Evolutionary conservation across 2,113 vertebrate species (phyloP), one percentile per base, ranked within the genome.

Genomic region (Sorex araneus): DNA sequence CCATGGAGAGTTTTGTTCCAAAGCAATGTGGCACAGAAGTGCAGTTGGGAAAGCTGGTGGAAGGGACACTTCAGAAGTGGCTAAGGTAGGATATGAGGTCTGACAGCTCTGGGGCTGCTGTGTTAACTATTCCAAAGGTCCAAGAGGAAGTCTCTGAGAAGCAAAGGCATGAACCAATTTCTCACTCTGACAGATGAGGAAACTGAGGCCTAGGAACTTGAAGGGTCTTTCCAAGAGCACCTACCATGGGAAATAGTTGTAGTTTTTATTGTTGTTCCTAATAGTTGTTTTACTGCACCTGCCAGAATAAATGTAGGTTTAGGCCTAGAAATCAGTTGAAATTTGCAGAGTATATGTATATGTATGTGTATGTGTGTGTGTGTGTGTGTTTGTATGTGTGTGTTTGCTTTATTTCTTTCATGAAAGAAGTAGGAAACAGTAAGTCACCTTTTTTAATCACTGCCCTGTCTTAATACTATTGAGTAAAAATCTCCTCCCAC

Each of bases 261-360:
- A 60, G 80, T 73, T 95, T 89, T 84, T 30, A 19, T 15, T 64
- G 74, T 90, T 84, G 82, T 84, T 70, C 21, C 69, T 69, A 66
- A 43, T 74, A 74, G 43, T 60, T 18, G 28, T 45, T 25, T 87
- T 73, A 47, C 60, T 54, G n/a, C 70, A 85, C 82, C 25, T 74
- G 57, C 13, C 70, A 74, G 78, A 63, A 67, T 78, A 84, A 84
- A 63, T 74, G 27, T 50, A n/a, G 36, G 13, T 11, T 75, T 82
- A 78, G 93, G 7, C 63, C 11, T 36, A 36, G 21, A 79, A 43
- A 69, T 21, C 73, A 47, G 19, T 7, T 30, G 1, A 30, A 75
- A 85, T 4, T 30, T 27, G 63, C 13, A 60, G 57, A 5, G 57
- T 60, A 21, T 60, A 9, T 60, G 21, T 60, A 9, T 60, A 9